Conservation (phyloP, 2,888 invertebrate genomes). For the Xanthorhoe designata region DNA sequence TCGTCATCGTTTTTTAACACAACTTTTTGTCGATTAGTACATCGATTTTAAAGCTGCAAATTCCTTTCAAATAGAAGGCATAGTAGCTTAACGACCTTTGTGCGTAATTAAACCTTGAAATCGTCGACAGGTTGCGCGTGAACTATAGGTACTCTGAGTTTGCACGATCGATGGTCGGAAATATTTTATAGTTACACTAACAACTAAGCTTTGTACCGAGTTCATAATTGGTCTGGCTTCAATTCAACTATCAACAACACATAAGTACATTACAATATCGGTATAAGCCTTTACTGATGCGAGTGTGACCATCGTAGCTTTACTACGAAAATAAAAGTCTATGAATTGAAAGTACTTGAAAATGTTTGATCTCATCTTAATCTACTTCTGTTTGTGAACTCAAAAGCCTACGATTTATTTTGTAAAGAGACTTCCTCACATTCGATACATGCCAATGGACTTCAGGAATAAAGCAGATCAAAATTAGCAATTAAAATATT, state of each 20-base stretch:
- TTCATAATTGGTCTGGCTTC: conserved; percentile 29
- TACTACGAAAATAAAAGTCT: not conserved
- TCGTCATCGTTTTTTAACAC: not conserved
- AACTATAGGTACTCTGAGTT: conserved; percentile 17
- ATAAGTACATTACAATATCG: not conserved
- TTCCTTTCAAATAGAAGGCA: not conserved
- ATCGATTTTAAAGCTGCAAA: not conserved
- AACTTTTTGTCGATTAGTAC: not conserved
- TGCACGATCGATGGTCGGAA: conserved; percentile 29
- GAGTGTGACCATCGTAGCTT: not conserved
- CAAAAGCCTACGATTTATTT: too few species aligned
- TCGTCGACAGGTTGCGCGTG: conserved; percentile 18
- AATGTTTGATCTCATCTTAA: not conserved
- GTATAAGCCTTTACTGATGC: not conserved
- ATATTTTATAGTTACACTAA: conserved; percentile 33
- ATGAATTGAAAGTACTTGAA: not conserved
- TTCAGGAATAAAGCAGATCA: too few species aligned
- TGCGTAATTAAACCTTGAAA: conserved; percentile 30
- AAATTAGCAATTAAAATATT: too few species aligned
- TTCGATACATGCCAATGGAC: too few species aligned
- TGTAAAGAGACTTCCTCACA: too few species aligned
- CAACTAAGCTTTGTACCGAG: conserved; percentile 15
- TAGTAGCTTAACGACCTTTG: conserved; percentile 18
- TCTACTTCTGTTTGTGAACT: too few species aligned
- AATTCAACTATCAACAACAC: conserved; percentile 6